Evolutionary conservation across 2,797 vertebrate species (phyloP).

Genomic region (Taenioides sp.): DNA sequence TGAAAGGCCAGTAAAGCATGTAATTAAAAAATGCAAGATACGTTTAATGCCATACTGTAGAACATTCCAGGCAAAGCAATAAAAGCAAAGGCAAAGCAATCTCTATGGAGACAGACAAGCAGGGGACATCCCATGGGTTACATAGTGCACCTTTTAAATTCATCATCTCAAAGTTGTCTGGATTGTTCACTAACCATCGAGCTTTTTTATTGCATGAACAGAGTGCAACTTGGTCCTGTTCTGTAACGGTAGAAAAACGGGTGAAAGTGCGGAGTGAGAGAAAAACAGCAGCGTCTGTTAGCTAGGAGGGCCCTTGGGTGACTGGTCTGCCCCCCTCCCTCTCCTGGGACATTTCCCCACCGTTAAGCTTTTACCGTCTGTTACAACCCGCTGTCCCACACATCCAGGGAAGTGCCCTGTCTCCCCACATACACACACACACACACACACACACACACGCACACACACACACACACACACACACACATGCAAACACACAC

Average conservation of each 20-base stretch:
- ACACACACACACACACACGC: conserved; percentile 38
- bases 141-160: neutral
- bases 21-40: too few species aligned
- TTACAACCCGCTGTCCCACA: conserved; percentile 83
- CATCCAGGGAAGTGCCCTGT: conserved; percentile 17
- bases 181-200: neutral
- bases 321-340: conserved; percentile 74
- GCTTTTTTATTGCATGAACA: neutral
- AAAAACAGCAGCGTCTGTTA: conserved; percentile 57
- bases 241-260: neutral
- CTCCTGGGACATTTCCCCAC: conserved; percentile 73
- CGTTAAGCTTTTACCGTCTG: conserved; percentile 68
- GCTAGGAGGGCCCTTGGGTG: conserved; percentile 83
- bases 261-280: conserved; percentile 13
- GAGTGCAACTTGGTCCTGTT: neutral
- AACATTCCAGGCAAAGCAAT: too few species aligned
- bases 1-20: too few species aligned
- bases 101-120: too few species aligned
- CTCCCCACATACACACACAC: conserved; percentile 24
- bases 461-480: conserved; percentile 69
- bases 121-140: neutral
- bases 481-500: conserved; percentile 60
- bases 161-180: neutral
- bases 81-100: too few species aligned
- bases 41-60: too few species aligned